Evolutionary conservation across 1,140 invertebrate genomes (phyloP).

Genomic region (Pachyrhynchus sulphureomaculatus): DNA sequence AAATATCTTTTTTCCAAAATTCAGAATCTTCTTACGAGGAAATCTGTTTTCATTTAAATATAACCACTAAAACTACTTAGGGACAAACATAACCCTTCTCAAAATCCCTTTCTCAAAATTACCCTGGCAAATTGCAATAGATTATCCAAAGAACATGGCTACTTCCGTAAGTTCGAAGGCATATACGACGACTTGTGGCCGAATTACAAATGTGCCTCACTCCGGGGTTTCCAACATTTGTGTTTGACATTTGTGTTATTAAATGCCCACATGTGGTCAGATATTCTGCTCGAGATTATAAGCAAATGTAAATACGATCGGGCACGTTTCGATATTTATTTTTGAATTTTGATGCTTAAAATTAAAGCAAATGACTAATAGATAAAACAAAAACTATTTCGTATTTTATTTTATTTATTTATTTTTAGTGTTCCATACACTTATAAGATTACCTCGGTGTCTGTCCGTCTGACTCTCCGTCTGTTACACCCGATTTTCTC

Average conservation of each 20-base stretch:
- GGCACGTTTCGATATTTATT: neutral
- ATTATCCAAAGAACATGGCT: constrained; percentile 25
- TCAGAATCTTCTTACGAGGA: no score
- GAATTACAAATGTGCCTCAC: constrained; percentile 22
- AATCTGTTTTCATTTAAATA: no score
- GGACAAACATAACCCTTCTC: neutral
- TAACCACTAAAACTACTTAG: no score
- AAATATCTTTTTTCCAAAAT: no score
- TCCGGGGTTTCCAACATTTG: constrained; percentile 37
- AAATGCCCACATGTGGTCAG: constrained; percentile 45
- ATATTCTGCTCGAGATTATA: constrained; percentile 17
- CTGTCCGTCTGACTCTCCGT: no score
- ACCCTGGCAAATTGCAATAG: constrained; percentile 19
- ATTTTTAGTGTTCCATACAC: no score
- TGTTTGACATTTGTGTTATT: constrained; percentile 44
- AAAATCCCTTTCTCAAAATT: constrained; percentile 15
- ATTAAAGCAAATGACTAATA: no score
- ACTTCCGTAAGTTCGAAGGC: constrained; percentile 24
- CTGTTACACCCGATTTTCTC: no score
- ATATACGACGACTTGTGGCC: constrained; percentile 24
- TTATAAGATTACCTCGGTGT: no score
- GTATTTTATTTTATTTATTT: no score
- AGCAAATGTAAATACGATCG: neutral
- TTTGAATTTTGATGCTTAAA: neutral
- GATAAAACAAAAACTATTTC: no score